These are phyloP conservation scores for Caenorhabditis sp. DNA, from an alignment of 2,888 invertebrate genomes.

Conservation along the genomic window DNA sequence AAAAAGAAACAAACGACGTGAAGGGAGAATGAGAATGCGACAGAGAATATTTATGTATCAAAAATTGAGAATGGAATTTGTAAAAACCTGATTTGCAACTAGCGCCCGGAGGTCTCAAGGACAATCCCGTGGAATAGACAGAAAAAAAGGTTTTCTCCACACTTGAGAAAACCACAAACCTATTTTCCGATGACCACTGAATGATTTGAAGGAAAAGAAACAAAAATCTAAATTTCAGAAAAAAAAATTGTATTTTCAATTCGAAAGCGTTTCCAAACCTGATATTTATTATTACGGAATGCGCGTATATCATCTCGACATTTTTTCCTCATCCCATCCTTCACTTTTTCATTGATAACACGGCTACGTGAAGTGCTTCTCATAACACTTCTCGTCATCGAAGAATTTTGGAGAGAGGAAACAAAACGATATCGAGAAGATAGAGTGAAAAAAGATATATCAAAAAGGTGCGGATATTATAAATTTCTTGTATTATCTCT, in stretches of 20 bases:
- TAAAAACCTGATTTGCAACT: slow-evolving; percentile 48
- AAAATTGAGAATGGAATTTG: slow-evolving; percentile 45
- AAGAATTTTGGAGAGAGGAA: slow-evolving; percentile 6
- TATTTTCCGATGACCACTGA: not conserved
- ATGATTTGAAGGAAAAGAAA: slow-evolving; percentile 2
- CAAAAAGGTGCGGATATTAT: slow-evolving; percentile 24
- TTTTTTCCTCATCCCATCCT: slow-evolving; percentile 35
- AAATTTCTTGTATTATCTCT: slow-evolving; percentile 1
- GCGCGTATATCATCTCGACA: slow-evolving; percentile 28
- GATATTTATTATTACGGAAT: slow-evolving; percentile 11
- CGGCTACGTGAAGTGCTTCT: slow-evolving; percentile 23
- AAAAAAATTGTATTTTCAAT: slow-evolving; percentile 6
- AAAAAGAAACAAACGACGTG: not conserved
- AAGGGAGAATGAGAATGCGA: not conserved
- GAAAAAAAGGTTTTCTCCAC: slow-evolving; percentile 7
- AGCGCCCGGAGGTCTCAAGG: slow-evolving; percentile 40
- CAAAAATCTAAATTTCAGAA: not conserved
- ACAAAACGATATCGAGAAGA: not conserved
- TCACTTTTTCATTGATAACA: slow-evolving; percentile 20
- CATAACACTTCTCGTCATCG: slow-evolving; percentile 27
- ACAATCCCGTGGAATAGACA: slow-evolving; percentile 26
- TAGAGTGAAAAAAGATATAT: slow-evolving; percentile 3
- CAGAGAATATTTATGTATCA: slow-evolving; percentile 27
- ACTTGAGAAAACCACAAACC: slow-evolving; percentile 11
- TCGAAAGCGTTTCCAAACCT: slow-evolving; percentile 7